These are phyloP conservation scores for Drosophila azteca DNA, from an alignment of 1,140 invertebrate genomes.

Conservation along the genomic window DNA sequence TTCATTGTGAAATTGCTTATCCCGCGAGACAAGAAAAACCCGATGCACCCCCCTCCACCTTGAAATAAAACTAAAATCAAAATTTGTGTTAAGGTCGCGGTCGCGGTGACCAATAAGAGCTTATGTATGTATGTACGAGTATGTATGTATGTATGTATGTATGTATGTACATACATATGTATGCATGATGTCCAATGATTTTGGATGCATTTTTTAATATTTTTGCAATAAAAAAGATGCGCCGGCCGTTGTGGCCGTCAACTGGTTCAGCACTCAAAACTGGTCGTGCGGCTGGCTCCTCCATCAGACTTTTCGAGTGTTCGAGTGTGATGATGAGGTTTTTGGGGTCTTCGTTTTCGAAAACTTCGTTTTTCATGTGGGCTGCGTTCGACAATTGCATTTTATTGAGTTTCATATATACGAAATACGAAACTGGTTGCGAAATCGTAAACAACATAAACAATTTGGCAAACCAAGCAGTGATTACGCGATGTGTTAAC, in stretches of 20 bases:
- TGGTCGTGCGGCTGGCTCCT: conserved; percentile 37
- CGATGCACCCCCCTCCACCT: conserved; percentile 57
- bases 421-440: conserved; percentile 39
- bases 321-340: conserved; percentile 13
- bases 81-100: conserved; percentile 81
- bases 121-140: conserved; percentile 1
- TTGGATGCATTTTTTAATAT: conserved; percentile 78
- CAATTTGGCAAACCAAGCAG: conserved; percentile 37
- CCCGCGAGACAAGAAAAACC: conserved; percentile 29
- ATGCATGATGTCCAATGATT: conserved; percentile 20
- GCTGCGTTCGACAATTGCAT: conserved; percentile 69
- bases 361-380: conserved; percentile 61
- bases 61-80: conserved; percentile 54
- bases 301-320: conserved; percentile 46
- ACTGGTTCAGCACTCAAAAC: conserved; percentile 74
- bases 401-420: conserved; percentile 58
- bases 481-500: conserved; percentile 30
- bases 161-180: conserved; percentile 18
- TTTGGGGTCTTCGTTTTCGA: conserved; percentile 29
- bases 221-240: conserved; percentile 82
- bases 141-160: conserved; percentile 14
- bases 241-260: conserved; percentile 43
- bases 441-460: conserved; percentile 58
- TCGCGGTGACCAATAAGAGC: conserved; percentile 74
- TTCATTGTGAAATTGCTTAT: no score